A percentile compares a stretch with the other conserved stretches of the same genome.
These are phyloP conservation scores for Xanthorhoe designata DNA, from an alignment of 2,888 invertebrate genomes.

Conservation along the genomic window DNA sequence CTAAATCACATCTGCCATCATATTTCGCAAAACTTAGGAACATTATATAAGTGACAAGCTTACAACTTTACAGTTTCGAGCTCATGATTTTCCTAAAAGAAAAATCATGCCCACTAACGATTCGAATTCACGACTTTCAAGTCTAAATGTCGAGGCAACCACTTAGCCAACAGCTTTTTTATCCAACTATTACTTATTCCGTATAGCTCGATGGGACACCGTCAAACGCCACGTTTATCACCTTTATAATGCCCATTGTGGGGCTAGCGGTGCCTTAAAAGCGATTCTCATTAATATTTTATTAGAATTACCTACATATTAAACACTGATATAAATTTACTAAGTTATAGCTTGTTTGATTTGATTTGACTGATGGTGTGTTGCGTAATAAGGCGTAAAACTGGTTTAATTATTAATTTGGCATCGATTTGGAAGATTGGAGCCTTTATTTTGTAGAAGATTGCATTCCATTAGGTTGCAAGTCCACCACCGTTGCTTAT, in stretches of 20 bases:
- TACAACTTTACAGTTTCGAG: too few relatives aligned
- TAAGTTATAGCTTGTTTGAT: constrained; percentile 29
- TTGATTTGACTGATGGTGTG: constrained; percentile 16
- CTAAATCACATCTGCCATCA: too few relatives aligned
- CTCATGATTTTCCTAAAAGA: too few relatives aligned
- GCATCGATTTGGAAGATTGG: not conserved
- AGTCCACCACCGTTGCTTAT: too few relatives aligned
- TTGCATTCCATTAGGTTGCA: too few relatives aligned
- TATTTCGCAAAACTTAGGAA: too few relatives aligned
- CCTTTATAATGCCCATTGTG: constrained; percentile 31
- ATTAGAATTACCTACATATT: constrained; percentile 28
- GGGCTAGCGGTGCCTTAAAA: constrained; percentile 36
- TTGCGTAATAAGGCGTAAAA: constrained; percentile 19
- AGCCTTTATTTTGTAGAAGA: too few relatives aligned
- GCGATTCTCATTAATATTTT: constrained; percentile 38
- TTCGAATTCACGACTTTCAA: too few relatives aligned
- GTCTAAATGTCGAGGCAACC: too few relatives aligned
- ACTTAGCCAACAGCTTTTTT: not conserved
- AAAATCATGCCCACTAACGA: too few relatives aligned
- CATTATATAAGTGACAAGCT: too few relatives aligned
- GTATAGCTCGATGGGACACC: constrained; percentile 69
- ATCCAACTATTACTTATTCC: constrained; percentile 5
- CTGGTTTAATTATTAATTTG: constrained; percentile 21
- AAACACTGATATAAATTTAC: constrained; percentile 27
- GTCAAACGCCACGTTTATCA: constrained; percentile 75